Evolutionary conservation across 2,113 vertebrate species (phyloP), one percentile per base, ranked within the genome.

Genomic region (Formicarius rufipectus): DNA sequence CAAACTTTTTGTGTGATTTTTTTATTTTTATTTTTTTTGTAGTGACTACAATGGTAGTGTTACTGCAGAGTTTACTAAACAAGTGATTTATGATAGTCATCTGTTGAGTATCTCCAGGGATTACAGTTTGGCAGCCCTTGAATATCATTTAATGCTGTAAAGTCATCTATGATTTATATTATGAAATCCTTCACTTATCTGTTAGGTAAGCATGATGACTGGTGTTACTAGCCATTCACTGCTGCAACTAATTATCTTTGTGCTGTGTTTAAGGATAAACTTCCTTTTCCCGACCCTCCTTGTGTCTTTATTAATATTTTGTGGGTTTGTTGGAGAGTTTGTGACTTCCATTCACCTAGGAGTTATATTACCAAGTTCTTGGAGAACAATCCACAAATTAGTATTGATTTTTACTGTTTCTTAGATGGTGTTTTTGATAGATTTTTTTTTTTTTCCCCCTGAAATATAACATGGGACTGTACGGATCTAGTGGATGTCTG

Each of bases 251-350:
- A 33, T 66, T 53, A 42, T 73, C 20, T 56, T 63, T 68, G 35
- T 80, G 45, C 63, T 73, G 39, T 68, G 19, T 86, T 87, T 60
- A 49, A 87, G 44, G 58, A n/a, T n/a, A 45, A 0, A 64, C 62
- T 40, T 25, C 8, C 2, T 7, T 37, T 4, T 4, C 23, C 10
- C 8, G 4, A 1, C 31, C 17, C 25, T 52, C 35, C 27, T 69
- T 82, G 27, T 3, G 2, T 35, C 27, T 49, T 64, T 56, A 6
- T 69, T 76, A 14, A 50, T 81, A 7, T 12, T 24, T 7, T 50
- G n/a, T 12, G 14, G 8, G 1, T 1, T 37, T 84, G 78, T 10
- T 66, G 16, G 49, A 49, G 28, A 35, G 37, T 27, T 76, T 56
- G 4, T 35, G 39, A 17, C 31, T 75, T 68, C 18, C 6, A 23